A percentile compares a stretch with the other conserved stretches of the same genome.
Conservation (phyloP, 2,888 invertebrate genomes). For the Tenthredo distinguenda region DNA sequence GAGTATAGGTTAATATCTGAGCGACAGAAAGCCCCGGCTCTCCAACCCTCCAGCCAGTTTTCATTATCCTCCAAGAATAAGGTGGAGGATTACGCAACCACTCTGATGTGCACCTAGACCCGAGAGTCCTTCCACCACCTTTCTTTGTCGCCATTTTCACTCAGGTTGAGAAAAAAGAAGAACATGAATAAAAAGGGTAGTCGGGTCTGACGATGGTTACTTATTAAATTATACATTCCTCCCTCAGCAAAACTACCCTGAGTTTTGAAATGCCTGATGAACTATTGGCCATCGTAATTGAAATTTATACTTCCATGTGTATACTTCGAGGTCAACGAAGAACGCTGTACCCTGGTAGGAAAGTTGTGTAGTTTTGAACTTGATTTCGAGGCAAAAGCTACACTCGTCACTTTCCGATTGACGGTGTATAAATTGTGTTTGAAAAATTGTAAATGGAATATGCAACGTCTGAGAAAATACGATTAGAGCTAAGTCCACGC, state of each 20-base stretch:
- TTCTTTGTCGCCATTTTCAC: conserved; percentile 36
- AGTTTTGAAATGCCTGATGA: not conserved
- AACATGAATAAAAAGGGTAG: not conserved
- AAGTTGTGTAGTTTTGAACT: not conserved
- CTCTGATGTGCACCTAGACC: conserved; percentile 47
- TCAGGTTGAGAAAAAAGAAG: not conserved
- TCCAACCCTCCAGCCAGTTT: conserved; percentile 43
- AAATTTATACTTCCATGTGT: not conserved
- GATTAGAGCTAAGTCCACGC: not conserved
- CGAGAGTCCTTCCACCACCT: conserved; percentile 47
- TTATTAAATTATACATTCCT: not conserved
- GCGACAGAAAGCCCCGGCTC: conserved; percentile 22
- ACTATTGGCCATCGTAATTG: not conserved
- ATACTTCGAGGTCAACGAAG: not conserved
- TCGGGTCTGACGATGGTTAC: not conserved
- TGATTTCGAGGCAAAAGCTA: too few species aligned
- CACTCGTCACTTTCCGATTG: conserved; percentile 27
- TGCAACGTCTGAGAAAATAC: not conserved
- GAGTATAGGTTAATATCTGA: conserved; percentile 50
- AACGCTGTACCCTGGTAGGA: not conserved
- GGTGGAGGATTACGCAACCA: conserved; percentile 47
- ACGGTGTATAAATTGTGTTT: not conserved
- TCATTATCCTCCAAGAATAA: conserved; percentile 48
- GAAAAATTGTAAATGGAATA: not conserved
- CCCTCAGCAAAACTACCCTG: not conserved